phyloP scores from a whole-genome alignment of 2,797 vertebrate genomes.

The Bufotes viridis region DNA sequence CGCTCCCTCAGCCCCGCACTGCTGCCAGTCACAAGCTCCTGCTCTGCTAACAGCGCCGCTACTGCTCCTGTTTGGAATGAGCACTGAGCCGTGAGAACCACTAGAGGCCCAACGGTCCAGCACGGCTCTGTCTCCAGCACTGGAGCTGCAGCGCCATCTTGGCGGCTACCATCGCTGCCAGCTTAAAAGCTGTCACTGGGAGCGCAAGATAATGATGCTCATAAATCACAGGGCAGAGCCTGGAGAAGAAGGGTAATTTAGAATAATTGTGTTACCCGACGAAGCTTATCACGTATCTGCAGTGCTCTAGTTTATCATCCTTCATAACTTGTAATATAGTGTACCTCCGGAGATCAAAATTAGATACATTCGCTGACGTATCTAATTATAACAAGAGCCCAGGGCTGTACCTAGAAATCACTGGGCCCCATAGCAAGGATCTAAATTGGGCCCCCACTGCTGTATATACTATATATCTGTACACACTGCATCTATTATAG shows the following conservation, averaged over 20 bases:
- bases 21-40: background rate
- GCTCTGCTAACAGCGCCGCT: slow-evolving; percentile 52
- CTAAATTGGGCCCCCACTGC: too few relatives aligned
- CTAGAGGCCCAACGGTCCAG: slow-evolving; percentile 6
- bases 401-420: too few relatives aligned
- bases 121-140: background rate
- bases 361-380: background rate
- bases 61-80: slow-evolving; percentile 52
- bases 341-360: background rate
- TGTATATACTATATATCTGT: too few relatives aligned
- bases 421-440: too few relatives aligned
- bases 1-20: slow-evolving; percentile 20
- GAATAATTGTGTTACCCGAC: background rate
- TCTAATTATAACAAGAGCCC: too few relatives aligned
- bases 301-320: background rate
- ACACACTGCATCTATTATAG: too few relatives aligned
- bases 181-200: background rate
- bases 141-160: slow-evolving; percentile 44
- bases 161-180: background rate
- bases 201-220: background rate
- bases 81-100: slow-evolving; percentile 17
- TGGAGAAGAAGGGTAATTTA: background rate
- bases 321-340: background rate
- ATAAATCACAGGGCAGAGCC: background rate
- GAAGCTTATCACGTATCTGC: background rate